Conservation (phyloP, 2,113 vertebrate genomes). For the Leucoraja erinaceus region DNA sequence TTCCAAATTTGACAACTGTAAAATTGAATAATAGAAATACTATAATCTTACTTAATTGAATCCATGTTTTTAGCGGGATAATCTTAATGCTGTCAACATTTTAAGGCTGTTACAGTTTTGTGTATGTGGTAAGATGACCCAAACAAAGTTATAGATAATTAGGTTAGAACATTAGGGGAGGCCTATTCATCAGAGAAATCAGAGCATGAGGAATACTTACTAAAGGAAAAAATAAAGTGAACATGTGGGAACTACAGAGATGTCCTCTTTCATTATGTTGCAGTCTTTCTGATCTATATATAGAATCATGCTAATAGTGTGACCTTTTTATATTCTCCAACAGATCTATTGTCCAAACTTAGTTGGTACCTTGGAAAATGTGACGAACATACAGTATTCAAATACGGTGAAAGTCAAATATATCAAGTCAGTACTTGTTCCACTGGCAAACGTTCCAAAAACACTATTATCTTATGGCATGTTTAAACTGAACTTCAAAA, state of each 20-base stretch:
- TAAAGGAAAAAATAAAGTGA: background rate
- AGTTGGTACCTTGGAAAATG: background rate
- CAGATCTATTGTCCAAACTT: background rate
- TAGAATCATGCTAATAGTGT: background rate
- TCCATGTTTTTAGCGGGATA: slow-evolving; percentile 3
- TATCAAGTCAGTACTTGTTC: background rate
- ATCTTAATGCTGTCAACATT: slow-evolving; percentile 30
- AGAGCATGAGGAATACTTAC: background rate
- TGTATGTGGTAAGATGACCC: background rate
- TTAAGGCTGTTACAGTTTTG: background rate
- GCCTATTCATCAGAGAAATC: background rate
- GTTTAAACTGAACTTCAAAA: no score
- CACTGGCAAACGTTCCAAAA: no score
- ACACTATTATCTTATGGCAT: no score
- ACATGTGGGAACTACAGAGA: background rate
- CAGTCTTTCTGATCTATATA: background rate
- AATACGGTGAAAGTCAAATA: background rate
- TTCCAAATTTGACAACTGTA: background rate
- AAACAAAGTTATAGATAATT: slow-evolving; percentile 26
- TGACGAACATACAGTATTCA: background rate
- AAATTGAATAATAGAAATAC: slow-evolving; percentile 14
- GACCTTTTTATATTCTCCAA: background rate
- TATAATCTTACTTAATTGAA: slow-evolving; percentile 28
- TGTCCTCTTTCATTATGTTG: background rate
- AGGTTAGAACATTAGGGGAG: background rate